Percentiles rank a stretch among this genome's conserved stretches.
phyloP scores from a whole-genome alignment of 2,888 invertebrate genomes.

The Euplexia lucipara region DNA sequence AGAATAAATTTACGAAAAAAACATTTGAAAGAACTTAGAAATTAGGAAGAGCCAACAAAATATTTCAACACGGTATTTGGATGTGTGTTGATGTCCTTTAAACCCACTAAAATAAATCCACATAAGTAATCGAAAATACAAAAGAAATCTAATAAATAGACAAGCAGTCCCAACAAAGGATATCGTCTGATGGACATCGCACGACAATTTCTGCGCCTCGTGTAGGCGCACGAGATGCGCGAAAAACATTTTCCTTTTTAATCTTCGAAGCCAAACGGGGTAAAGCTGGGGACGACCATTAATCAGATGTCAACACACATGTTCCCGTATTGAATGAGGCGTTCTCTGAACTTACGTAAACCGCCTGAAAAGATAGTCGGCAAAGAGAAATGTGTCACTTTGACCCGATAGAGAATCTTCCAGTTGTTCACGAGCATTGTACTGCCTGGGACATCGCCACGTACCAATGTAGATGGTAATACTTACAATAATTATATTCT shows the following conservation, averaged over 20 bases:
- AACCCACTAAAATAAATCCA: background rate
- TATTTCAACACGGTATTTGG: no score
- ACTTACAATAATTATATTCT: no score
- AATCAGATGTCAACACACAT: constrained; percentile 81
- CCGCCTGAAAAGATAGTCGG: constrained; percentile 69
- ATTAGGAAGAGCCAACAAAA: no score
- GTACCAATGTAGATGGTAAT: constrained; percentile 5
- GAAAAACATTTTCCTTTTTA: constrained; percentile 70
- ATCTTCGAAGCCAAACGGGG: constrained; percentile 66
- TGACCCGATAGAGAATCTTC: constrained; percentile 70
- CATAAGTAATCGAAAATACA: constrained; percentile 19
- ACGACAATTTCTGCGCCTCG: constrained; percentile 43
- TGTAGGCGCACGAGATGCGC: constrained; percentile 35
- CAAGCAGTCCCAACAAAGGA: constrained; percentile 42
- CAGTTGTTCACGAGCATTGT: constrained; percentile 59
- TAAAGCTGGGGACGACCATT: constrained; percentile 72
- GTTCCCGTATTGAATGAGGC: constrained; percentile 73
- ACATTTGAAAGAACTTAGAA: no score
- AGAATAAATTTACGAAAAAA: no score
- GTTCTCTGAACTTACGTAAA: constrained; percentile 71
- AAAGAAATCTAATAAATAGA: constrained; percentile 40
- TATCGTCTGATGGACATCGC: constrained; percentile 45
- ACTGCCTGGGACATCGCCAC: constrained; percentile 1
- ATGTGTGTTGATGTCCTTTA: no score
- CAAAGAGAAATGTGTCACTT: constrained; percentile 70